These are phyloP conservation scores for Virgularia gustaviana DNA, from an alignment of 92 coral and sea anemone species.

Conservation along the genomic window DNA sequence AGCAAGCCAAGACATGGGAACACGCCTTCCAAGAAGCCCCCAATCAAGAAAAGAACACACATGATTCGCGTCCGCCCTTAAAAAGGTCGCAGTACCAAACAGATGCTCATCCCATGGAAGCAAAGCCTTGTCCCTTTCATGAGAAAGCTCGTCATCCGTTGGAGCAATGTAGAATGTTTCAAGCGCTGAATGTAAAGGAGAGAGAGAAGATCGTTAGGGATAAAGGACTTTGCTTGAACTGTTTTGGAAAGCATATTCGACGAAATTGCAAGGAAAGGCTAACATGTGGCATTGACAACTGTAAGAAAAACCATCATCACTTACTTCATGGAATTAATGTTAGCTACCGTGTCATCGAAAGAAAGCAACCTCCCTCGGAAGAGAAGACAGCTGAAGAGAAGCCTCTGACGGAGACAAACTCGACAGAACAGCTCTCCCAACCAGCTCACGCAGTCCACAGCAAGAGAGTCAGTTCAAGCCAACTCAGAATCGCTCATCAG, in stretches of 20 bases:
- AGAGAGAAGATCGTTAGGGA: constrained; percentile 12
- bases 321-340: constrained; percentile 5
- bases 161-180: constrained; percentile 1
- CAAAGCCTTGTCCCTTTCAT: not conserved
- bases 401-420: too few species aligned
- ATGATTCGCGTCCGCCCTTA: not conserved
- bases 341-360: not conserved
- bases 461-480: not conserved
- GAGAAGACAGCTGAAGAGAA: not conserved
- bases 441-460: not conserved
- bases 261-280: not conserved
- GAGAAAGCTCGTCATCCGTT: constrained; percentile 1
- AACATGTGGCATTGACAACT: not conserved
- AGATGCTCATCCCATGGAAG: not conserved
- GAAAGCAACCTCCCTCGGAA: not conserved
- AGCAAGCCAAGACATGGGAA: constrained; percentile 9
- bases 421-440: too few species aligned
- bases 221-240: constrained; percentile 10
- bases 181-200: not conserved
- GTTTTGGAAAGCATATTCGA: constrained; percentile 21
- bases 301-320: constrained; percentile 5
- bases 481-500: not conserved
- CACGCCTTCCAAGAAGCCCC: constrained; percentile 4
- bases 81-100: constrained; percentile 6
- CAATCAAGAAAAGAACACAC: not conserved